Base-by-base conservation (phyloP, 2,113 vertebrate genomes). In the Amblyornis subalaris region DNA sequence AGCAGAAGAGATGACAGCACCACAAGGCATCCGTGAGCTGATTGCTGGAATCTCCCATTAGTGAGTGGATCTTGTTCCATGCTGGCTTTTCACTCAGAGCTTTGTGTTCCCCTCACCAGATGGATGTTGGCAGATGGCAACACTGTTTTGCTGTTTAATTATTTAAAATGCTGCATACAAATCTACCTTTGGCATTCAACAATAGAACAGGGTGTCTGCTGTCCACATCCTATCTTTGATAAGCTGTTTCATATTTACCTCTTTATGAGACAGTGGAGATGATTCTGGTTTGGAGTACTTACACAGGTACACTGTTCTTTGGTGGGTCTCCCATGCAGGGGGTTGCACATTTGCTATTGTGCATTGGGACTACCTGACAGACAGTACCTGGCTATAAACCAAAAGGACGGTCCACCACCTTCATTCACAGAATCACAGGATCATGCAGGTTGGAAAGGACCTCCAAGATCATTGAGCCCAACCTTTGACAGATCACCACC, bases 121-220 rank as follows among this genome's bases (percentile, higher is more conserved):
- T 87, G 89, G 95, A 94, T 3, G 3, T 82, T 91, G 80, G 94
- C 89, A 96, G 95, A 96, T 94, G 96, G 95, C 70, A 92, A 87
- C 80, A 94, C 69, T 90, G 85, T 92, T 96, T 89, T 57, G n/a
- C 87, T 45, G 23, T 61, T 96, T 75, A 92, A 94, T 95, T 91
- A 92, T 96, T 96, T 87, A 85, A 78, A 92, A 87, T 65, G 29
- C 62, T 69, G 80, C 86, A 87, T 82, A 83, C 61, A 92, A 92
- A 94, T 94, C 91, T 81, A 89, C 90, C 65, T 93, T 81, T 90
- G 90, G 76, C 92, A 81, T 88, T 84, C 79, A 75, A 12, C 4
- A 58, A 78, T 33, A 75, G 75, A 83, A 80, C 36, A 45, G 48
- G 40, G 19, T 83, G 62, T 45, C 72, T 87, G 45, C 57, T 70